Conservation (phyloP, 2,113 vertebrate species). For the Crotalus viridis region DNA sequence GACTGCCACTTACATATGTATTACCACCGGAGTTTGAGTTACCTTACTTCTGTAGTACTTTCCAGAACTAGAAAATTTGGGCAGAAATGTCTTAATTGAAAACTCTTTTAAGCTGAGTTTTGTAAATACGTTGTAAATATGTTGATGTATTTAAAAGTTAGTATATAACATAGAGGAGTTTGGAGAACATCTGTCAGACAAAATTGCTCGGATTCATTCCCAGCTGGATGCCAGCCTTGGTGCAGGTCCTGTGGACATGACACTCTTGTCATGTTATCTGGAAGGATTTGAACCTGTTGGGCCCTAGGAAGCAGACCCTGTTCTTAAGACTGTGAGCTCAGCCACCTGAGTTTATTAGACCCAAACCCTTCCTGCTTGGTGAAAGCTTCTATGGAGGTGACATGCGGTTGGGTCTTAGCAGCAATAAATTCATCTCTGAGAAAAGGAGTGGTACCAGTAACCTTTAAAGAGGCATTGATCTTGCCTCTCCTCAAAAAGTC, state of each 20-base stretch:
- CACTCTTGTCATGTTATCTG: background rate
- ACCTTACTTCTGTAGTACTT: background rate
- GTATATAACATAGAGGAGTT: background rate
- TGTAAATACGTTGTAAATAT: background rate
- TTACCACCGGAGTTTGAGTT: background rate
- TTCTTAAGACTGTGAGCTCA: background rate
- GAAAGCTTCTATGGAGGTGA: background rate
- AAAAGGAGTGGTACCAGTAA: background rate
- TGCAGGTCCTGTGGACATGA: background rate
- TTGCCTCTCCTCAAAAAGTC: background rate
- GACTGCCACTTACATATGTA: background rate
- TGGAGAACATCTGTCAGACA: background rate
- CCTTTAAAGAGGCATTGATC: background rate
- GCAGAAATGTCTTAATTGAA: background rate
- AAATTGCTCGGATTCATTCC: background rate
- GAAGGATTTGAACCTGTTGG: background rate
- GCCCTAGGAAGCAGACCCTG: background rate
- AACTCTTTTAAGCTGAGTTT: background rate
- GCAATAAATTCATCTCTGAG: background rate
- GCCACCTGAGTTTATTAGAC: background rate
- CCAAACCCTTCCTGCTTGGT: background rate
- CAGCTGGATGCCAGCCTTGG: background rate
- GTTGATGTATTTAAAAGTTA: background rate
- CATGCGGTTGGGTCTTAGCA: background rate
- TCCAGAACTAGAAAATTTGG: background rate